phyloP scores from a whole-genome alignment of 2,888 invertebrate genomes.

The Ametastegia equiseti region DNA sequence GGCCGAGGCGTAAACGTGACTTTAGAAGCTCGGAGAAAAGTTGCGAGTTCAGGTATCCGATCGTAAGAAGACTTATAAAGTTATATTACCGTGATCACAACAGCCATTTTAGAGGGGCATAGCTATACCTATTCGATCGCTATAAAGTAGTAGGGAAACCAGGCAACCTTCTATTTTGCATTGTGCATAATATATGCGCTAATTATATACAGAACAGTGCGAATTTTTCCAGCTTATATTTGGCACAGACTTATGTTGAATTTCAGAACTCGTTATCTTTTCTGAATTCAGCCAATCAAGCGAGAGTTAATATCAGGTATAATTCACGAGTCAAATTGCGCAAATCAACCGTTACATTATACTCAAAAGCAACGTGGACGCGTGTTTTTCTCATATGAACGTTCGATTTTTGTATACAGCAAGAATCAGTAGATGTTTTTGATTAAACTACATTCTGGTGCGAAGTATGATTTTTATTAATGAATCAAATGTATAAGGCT shows the following conservation, averaged over 20 bases:
- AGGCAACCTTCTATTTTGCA: not conserved
- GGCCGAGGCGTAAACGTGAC: conserved; percentile 16
- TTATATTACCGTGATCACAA: conserved; percentile 31
- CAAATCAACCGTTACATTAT: too few relatives aligned
- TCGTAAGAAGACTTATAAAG: conserved; percentile 34
- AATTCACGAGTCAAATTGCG: too few relatives aligned
- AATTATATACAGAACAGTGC: not conserved
- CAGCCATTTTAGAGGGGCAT: not conserved
- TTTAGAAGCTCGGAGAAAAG: not conserved
- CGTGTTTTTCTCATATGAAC: not conserved
- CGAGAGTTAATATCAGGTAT: too few relatives aligned
- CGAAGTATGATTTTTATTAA: not conserved
- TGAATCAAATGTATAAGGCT: not conserved
- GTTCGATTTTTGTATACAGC: not conserved
- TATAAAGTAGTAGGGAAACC: not conserved
- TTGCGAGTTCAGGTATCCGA: conserved; percentile 18
- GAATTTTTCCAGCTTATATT: not conserved
- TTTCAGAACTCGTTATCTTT: not conserved
- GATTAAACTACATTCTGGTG: not conserved
- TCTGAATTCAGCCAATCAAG: not conserved
- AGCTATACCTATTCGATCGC: not conserved
- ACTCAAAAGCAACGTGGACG: too few relatives aligned
- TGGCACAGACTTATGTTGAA: not conserved
- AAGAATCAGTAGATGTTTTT: not conserved
- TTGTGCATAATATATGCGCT: not conserved